Conservation (phyloP, 2,888 invertebrate species). For the Chironomus riparius region DNA sequence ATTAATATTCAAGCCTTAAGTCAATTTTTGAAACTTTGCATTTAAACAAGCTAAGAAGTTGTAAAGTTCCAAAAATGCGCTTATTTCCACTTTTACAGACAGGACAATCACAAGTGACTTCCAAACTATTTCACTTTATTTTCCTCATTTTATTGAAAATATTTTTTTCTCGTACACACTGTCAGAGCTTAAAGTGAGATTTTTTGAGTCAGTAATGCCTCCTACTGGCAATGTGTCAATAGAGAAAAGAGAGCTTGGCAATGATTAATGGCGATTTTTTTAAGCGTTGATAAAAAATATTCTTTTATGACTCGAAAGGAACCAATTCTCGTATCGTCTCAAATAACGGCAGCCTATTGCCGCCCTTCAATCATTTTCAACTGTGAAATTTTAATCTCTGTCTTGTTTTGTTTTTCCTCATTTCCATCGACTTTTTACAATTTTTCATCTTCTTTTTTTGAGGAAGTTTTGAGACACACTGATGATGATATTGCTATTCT, state of each 20-base stretch:
- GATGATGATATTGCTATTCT: too few species aligned
- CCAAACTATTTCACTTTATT: not conserved
- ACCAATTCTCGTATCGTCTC: not conserved
- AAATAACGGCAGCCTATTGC: not conserved
- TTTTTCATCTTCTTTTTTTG: too few species aligned
- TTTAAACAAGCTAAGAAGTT: too few species aligned
- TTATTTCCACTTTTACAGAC: too few species aligned
- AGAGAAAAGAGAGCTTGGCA: conserved; percentile 1
- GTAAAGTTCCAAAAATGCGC: too few species aligned
- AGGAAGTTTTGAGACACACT: too few species aligned
- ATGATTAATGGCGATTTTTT: conserved; percentile 23
- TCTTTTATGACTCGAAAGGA: not conserved
- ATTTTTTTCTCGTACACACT: not conserved
- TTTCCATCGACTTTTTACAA: too few species aligned
- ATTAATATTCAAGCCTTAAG: too few species aligned
- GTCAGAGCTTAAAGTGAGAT: not conserved
- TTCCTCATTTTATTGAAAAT: not conserved
- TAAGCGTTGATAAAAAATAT: not conserved
- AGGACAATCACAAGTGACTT: too few species aligned
- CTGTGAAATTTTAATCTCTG: conserved; percentile 9
- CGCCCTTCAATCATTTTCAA: conserved; percentile 15
- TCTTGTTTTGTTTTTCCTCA: too few species aligned
- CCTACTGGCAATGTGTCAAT: conserved; percentile 16
- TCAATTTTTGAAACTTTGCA: too few species aligned
- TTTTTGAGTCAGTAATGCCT: not conserved